A percentile compares a stretch with the other conserved stretches of the same genome.
Conservation (phyloP, 2,888 invertebrate genomes). For the Drosophila kuntzei region DNA sequence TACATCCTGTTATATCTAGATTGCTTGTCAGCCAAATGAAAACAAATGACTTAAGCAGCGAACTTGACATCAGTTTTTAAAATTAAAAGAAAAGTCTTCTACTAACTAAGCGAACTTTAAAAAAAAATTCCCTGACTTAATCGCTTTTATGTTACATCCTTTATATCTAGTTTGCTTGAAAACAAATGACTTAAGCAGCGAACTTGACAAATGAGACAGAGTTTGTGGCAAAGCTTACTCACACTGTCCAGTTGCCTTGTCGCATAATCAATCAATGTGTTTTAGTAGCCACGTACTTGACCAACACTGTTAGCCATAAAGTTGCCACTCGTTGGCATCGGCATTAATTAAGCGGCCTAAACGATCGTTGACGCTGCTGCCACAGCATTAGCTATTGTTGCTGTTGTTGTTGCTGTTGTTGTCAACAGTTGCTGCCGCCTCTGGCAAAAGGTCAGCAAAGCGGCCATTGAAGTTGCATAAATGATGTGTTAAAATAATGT, state of each 20-base stretch:
- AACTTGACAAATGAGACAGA: conserved; percentile 38
- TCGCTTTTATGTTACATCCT: too few species aligned
- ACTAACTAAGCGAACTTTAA: too few species aligned
- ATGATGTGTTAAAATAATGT: conserved; percentile 70
- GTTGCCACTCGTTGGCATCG: conserved; percentile 62
- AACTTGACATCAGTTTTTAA: too few species aligned
- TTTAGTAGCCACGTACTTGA: conserved; percentile 56
- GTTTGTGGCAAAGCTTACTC: conserved; percentile 14
- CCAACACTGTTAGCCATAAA: conserved; percentile 60
- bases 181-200: conserved; percentile 38
- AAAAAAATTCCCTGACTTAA: too few species aligned
- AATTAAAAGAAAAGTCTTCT: too few species aligned
- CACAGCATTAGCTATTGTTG: conserved; percentile 19
- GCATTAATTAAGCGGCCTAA: conserved; percentile 66
- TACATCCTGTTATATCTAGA: too few species aligned
- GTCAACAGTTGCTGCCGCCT: conserved; percentile 36
- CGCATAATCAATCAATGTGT: conserved; percentile 58
- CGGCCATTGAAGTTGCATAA: conserved; percentile 63
- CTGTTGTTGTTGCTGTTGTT: conserved; percentile 22
- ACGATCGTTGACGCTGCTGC: conserved; percentile 46
- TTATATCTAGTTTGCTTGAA: conserved; percentile 6
- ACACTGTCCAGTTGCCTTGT: conserved; percentile 37
- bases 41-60: too few species aligned
- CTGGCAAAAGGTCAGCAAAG: conserved; percentile 68
- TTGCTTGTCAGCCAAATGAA: too few species aligned